These are phyloP conservation scores for Parnassius apollo DNA, from an alignment of 2,888 invertebrate species.

Conservation along the genomic window DNA sequence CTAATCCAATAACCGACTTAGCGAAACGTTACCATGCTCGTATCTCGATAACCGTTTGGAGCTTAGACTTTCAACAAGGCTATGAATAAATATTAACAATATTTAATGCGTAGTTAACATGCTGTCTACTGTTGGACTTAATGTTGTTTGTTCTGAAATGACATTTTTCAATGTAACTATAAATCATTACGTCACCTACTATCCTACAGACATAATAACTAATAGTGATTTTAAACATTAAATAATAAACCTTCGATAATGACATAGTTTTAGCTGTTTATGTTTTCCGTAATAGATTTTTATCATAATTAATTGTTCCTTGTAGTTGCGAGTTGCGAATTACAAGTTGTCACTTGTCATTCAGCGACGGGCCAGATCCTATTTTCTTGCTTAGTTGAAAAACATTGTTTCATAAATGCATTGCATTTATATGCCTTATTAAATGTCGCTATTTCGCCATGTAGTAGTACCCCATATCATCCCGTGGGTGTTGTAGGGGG, in stretches of 20 bases:
- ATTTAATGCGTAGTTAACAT: too few species aligned
- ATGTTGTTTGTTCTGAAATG: background rate
- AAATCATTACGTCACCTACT: constrained; percentile 13
- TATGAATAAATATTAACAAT: too few species aligned
- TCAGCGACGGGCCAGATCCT: constrained; percentile 31
- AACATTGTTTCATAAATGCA: background rate
- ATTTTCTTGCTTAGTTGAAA: constrained; percentile 31
- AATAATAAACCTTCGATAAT: constrained; percentile 23
- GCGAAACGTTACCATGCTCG: too few species aligned
- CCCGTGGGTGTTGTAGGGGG: too few species aligned
- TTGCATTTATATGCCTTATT: too few species aligned
- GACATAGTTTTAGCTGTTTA: constrained; percentile 19
- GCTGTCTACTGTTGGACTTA: background rate
- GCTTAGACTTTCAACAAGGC: too few species aligned
- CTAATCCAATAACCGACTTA: too few species aligned
- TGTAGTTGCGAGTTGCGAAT: constrained; percentile 17
- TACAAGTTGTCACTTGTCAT: constrained; percentile 37
- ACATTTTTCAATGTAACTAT: constrained; percentile 10
- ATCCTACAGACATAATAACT: constrained; percentile 27
- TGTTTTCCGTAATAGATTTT: constrained; percentile 30
- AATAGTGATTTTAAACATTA: constrained; percentile 23
- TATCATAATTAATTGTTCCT: constrained; percentile 33
- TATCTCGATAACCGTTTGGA: too few species aligned
- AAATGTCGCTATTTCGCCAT: too few species aligned
- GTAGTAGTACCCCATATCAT: too few species aligned